phyloP scores from a whole-genome alignment of 2,113 vertebrate genomes.

The Macquaria ambigua region DNA sequence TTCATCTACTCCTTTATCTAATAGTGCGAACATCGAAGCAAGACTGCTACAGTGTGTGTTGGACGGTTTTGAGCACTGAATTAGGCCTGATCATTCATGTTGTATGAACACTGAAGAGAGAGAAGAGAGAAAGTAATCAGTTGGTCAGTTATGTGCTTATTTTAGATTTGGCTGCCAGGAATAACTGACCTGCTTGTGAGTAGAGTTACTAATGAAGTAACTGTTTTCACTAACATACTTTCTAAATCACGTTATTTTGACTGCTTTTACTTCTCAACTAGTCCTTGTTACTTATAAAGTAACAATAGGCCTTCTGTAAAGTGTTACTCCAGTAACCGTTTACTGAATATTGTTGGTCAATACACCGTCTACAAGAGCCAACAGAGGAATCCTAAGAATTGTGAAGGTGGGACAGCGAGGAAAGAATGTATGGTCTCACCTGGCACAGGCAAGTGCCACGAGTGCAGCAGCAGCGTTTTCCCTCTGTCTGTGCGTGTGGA shows the following conservation, averaged over 20 bases:
- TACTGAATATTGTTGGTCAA: background rate
- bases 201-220: background rate
- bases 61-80: background rate
- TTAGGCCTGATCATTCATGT: background rate
- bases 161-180: conserved; percentile 8
- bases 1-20: background rate
- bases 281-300: background rate
- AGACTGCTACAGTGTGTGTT: conserved; percentile 1
- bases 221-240: background rate
- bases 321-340: background rate
- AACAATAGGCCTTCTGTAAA: background rate
- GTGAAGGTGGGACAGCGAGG: background rate
- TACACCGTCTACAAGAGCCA: background rate
- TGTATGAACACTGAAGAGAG: background rate
- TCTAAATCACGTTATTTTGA: background rate
- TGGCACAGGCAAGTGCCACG: conserved; percentile 96
- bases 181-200: conserved; percentile 13
- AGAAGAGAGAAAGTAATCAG: conserved; percentile 8
- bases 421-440: conserved; percentile 83
- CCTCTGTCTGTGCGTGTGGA: conserved; percentile 89
- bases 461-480: conserved; percentile 97
- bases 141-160: background rate
- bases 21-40: background rate
- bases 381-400: background rate
- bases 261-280: background rate